Conservation (phyloP, 2,888 invertebrate genomes). For the Spisula solida region DNA sequence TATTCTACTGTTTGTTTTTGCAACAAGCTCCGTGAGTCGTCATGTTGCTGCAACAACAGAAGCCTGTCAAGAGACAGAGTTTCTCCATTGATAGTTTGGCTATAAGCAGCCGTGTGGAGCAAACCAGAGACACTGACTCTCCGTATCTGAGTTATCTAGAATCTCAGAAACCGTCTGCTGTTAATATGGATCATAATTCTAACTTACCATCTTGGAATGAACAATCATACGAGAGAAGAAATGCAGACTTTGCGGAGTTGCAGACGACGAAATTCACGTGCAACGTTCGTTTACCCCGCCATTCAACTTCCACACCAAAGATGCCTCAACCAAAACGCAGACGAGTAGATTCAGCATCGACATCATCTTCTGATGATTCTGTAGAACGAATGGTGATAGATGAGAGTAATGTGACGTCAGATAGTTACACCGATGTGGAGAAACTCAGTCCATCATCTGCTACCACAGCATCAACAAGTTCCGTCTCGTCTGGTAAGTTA, state of each 20-base stretch:
- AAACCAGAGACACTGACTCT: conserved; percentile 62
- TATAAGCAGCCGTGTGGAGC: conserved; percentile 65
- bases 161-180: conserved; percentile 14
- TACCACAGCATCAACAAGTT: conserved; percentile 40
- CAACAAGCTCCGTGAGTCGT: neutral
- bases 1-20: neutral
- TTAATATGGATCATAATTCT: conserved; percentile 39
- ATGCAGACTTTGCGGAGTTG: neutral
- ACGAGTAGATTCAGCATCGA: conserved; percentile 60
- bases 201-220: conserved; percentile 31
- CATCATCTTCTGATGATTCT: conserved; percentile 54
- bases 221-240: neutral
- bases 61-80: conserved; percentile 62
- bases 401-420: conserved; percentile 38
- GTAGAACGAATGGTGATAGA: conserved; percentile 53
- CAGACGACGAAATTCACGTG: neutral
- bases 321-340: conserved; percentile 54
- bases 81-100: conserved; percentile 73
- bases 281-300: neutral
- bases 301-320: conserved; percentile 62
- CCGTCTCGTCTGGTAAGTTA: conserved; percentile 55
- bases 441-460: conserved; percentile 55
- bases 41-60: conserved; percentile 19
- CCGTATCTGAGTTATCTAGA: conserved; percentile 60
- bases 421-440: conserved; percentile 41